Evolutionary conservation across 2,888 invertebrate species (phyloP), one percentile per base, ranked within the genome.

Genomic region (Melitaea athalia): DNA sequence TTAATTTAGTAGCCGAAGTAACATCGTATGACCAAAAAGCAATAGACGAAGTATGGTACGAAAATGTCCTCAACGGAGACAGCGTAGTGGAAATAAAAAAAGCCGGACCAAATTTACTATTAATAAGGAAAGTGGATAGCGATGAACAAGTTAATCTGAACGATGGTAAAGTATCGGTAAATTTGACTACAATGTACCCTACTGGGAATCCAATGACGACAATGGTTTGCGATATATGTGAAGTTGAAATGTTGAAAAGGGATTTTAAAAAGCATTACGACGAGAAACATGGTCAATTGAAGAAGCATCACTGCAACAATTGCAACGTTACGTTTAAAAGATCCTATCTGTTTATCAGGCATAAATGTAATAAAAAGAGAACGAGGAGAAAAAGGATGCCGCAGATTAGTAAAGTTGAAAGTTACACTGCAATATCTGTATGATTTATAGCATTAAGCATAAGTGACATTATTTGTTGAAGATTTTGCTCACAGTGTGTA

Each of bases 41-140:
- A 47, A 74, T 88, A 0, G 85, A 88, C 68, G 81, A 88, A 64
- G 81, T 84, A 0, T 89, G 89, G 88, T 82, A 81, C 1, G 89
- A 89, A 59, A 83, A 78, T 8, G 88, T 88, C 0, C 57, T 75
- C 0, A 86, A 89, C 60, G 75, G 84, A 0, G 72, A 84, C 3
- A 73, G 72, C 0, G 67, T 87, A 0, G 76, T 87, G 0, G 81
- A 88, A 74, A 86, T 89, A 0, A 84, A 74, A n/a, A 88, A 87
- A 64, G 76, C 78, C 0, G 78, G 79, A 0, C 70, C 71, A 0
- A 88, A 84, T 15, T 72, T 74, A 0, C 63, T 88, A 0, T 60
- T 86, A 0, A 78, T 89, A 75, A 75, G 79, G 7, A 81, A 78
- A 68, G 57, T 81, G 0, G 72, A 79, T 0, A 73, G 78, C 0